Evolutionary conservation across 2,888 invertebrate genomes (phyloP), one percentile per base, ranked within the genome.

Genomic region (Bhutanitis thaidina): DNA sequence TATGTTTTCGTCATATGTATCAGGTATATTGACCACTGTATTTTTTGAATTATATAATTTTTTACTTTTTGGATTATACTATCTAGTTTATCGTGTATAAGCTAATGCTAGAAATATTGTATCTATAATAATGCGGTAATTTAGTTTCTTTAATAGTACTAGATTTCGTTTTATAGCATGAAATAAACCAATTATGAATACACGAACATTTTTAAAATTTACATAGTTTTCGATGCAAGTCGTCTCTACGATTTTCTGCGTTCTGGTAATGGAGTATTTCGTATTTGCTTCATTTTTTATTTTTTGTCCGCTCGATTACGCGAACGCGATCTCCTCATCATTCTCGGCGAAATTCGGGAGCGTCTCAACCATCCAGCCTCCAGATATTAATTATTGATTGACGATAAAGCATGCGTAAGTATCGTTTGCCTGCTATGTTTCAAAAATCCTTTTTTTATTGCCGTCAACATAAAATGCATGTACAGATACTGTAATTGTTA

Each of bases 361-460:
- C 89, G 80, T 84, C 83, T 83, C 75, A 74, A 67, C 78, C 77
- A 77, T 78, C 83, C 77, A 75, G 78, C 77, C 77, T 73, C 73
- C 75, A 80, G 86, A 84, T 88, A 89, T 89, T 89, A 88, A 89
- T 89, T 89, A 88, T 86, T 85, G 88, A 88, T 89, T 84, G 87
- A 80, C 81, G 87, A 87, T 88, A 81, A 85, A 71, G 71, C 70
- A 73, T 80, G 75, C 81, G 77, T 83, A 83, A 81, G 82, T 82
- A 80, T 79, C 75, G 74, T 71, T 72, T 72, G 70, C 69, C 61
- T 68, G 67, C 64, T 68, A 66, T 72, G 66, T 69, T 70, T 71
- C 75, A 71, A 61, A 65, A 61, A 61, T 32, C 55, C 54, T 59
- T 61, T 61, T 61, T 64, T 27, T 64, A 62, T 61, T 62, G 60